A percentile compares a stretch with the other conserved stretches of the same genome.
Evolutionary conservation across 2,888 invertebrate species (phyloP).

Genomic region (Leucophenga maculata): DNA sequence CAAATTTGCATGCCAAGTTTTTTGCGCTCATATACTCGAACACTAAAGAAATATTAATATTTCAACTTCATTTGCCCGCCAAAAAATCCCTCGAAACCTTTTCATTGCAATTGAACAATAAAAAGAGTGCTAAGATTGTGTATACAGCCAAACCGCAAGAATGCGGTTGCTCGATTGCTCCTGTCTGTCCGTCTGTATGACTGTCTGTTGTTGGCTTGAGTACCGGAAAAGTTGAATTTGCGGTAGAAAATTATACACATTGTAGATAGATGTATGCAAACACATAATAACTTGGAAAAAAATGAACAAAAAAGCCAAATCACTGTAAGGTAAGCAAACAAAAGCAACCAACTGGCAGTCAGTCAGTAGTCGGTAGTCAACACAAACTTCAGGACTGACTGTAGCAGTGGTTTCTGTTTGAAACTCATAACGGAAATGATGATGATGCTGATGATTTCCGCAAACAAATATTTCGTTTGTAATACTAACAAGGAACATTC

Average conservation of each 20-base stretch:
- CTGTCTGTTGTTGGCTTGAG: neutral
- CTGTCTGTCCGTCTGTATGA: neutral
- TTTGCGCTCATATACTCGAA: too few species aligned
- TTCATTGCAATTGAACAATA: neutral
- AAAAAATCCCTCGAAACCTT: too few species aligned
- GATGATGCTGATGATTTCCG: slow-evolving; percentile 62
- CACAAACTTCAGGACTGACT: neutral
- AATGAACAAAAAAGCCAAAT: neutral
- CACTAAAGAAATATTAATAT: too few species aligned
- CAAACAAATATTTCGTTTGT: slow-evolving; percentile 61
- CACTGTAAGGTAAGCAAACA: slow-evolving; percentile 14
- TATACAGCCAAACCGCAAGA: slow-evolving; percentile 11
- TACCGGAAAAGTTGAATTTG: slow-evolving; percentile 3
- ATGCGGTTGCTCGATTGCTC: slow-evolving; percentile 8
- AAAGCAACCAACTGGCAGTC: neutral
- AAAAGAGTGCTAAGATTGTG: neutral
- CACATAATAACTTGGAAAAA: neutral
- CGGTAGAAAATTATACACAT: neutral
- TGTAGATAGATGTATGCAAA: too few species aligned
- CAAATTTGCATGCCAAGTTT: too few species aligned
- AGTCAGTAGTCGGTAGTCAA: too few species aligned
- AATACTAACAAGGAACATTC: slow-evolving; percentile 43
- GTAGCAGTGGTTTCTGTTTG: slow-evolving; percentile 28
- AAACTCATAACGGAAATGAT: slow-evolving; percentile 55
- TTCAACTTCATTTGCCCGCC: too few species aligned